Conservation (phyloP, 2,888 invertebrate species). For the Tetropium fuscum region DNA sequence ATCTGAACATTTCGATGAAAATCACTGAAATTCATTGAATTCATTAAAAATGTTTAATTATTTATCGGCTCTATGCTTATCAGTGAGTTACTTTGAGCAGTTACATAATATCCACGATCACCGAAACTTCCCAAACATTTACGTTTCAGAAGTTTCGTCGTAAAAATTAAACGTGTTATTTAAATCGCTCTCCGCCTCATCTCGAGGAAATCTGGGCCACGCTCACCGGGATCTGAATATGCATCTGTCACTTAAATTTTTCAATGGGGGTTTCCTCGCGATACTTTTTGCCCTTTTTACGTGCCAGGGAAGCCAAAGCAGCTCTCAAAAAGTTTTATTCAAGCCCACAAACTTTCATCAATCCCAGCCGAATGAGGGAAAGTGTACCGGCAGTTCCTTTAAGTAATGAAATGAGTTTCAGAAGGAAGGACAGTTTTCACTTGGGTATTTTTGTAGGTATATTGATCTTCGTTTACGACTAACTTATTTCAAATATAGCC, state of each 20-base stretch:
- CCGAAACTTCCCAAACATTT: background rate
- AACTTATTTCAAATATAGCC: too few relatives aligned
- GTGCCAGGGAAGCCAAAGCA: background rate
- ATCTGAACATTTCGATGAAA: too few relatives aligned
- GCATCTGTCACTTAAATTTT: conserved; percentile 7
- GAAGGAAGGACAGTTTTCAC: background rate
- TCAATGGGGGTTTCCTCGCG: conserved; percentile 7
- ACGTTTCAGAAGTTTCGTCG: background rate
- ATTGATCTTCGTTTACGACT: too few relatives aligned
- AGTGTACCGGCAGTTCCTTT: background rate
- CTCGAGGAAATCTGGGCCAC: background rate
- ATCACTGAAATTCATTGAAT: too few relatives aligned
- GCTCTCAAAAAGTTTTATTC: conserved; percentile 2
- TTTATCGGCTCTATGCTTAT: too few relatives aligned
- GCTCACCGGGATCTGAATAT: background rate
- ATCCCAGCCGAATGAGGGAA: background rate
- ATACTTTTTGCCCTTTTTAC: conserved; percentile 1
- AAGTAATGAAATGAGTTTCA: conserved; percentile 2
- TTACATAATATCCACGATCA: too few relatives aligned
- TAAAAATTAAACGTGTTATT: background rate
- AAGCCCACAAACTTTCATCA: background rate
- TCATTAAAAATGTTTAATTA: too few relatives aligned
- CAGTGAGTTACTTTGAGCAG: too few relatives aligned
- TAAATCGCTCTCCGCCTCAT: background rate
- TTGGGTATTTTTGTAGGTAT: too few relatives aligned